Evolutionary conservation across 2,888 invertebrate species (phyloP).

Genomic region (Latrodectus elegans): DNA sequence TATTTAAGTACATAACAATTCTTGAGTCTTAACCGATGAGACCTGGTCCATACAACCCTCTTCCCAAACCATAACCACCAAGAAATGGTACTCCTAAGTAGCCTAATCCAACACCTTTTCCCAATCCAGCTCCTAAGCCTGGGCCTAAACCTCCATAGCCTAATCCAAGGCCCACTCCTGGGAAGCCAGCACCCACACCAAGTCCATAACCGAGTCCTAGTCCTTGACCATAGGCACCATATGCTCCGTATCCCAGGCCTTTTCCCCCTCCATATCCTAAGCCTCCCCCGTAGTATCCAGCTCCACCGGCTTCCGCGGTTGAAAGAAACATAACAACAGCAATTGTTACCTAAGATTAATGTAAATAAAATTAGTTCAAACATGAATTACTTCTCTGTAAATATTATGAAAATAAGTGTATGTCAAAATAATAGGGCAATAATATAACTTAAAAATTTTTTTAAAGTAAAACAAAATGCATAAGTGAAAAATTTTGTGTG

Average conservation of each 20-base stretch:
- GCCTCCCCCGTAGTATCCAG: constrained; percentile 13
- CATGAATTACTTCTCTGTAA: background rate
- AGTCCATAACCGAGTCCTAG: constrained; percentile 5
- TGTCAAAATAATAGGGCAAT: too few relatives aligned
- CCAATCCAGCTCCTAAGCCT: constrained; percentile 14
- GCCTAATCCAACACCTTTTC: background rate
- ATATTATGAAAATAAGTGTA: background rate
- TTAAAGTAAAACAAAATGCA: too few relatives aligned
- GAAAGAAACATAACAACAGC: background rate
- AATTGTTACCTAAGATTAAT: constrained; percentile 7
- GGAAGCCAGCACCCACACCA: background rate
- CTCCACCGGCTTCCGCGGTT: background rate
- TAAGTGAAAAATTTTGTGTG: too few relatives aligned
- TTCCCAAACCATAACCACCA: constrained; percentile 28
- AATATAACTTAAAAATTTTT: too few relatives aligned
- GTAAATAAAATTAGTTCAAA: background rate
- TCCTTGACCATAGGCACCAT: constrained; percentile 25
- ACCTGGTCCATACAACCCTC: constrained; percentile 21
- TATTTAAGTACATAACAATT: too few relatives aligned
- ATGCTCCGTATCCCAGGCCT: background rate
- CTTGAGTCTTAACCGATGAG: constrained; percentile 7
- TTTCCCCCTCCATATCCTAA: constrained; percentile 11
- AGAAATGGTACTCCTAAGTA: constrained; percentile 33
- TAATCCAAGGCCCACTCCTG: background rate
- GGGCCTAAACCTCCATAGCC: constrained; percentile 7